These are phyloP conservation scores for Gallinago media DNA, from an alignment of 2,113 vertebrate genomes.

Conservation along the genomic window DNA sequence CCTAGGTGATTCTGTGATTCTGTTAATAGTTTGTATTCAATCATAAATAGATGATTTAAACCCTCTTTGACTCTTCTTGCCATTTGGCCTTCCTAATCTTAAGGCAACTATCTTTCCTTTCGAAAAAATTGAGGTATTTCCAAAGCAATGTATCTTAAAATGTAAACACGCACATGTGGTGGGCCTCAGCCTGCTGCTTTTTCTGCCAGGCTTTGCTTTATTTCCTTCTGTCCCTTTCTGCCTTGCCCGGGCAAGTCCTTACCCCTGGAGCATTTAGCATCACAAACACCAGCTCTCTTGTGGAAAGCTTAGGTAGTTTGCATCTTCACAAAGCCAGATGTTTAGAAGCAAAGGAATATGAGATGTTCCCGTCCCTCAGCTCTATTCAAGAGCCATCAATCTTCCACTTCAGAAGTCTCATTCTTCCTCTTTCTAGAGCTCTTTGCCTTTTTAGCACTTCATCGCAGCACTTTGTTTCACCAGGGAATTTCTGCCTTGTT, in stretches of 20 bases:
- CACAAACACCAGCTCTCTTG: background rate
- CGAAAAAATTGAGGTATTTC: background rate
- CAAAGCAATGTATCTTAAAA: accelerated
- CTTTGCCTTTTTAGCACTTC: conserved; percentile 30
- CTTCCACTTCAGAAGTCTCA: conserved; percentile 43
- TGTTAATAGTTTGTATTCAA: background rate
- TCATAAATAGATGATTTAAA: background rate
- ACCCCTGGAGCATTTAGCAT: background rate
- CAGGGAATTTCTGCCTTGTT: background rate
- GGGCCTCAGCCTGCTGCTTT: background rate
- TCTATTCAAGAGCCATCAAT: conserved; percentile 38
- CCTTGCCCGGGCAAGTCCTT: background rate
- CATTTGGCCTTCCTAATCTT: background rate
- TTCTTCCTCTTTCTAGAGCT: conserved; percentile 47
- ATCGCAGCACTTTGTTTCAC: conserved; percentile 28
- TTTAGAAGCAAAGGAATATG: conserved; percentile 22
- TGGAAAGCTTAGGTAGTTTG: background rate
- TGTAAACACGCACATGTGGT: background rate
- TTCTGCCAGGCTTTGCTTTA: background rate
- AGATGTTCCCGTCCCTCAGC: conserved; percentile 14
- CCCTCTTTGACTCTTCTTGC: background rate
- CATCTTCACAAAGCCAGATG: conserved; percentile 52
- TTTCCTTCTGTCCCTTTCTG: background rate
- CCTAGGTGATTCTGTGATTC: no score
- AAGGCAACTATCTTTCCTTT: background rate